Evolutionary conservation across 2,797 vertebrate species (phyloP), one percentile per base, ranked within the genome.

Genomic region (Sebastes paucispinis): DNA sequence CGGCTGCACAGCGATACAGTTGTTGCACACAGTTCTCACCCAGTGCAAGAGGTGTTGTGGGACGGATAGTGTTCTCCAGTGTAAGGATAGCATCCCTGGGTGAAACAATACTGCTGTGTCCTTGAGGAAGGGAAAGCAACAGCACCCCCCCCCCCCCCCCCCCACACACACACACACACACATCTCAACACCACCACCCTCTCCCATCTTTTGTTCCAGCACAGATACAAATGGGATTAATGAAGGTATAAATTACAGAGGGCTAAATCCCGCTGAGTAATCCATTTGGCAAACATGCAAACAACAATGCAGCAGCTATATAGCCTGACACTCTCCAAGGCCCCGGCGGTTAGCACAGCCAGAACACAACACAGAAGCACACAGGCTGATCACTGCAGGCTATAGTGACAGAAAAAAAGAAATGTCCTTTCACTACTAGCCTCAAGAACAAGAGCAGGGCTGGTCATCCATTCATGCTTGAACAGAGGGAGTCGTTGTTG

Each of bases 261-360:
- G 80, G 88, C 88, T 93, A 91, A 94, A 94, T 92, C 94, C 89
- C 91, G 93, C 91, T 93, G 94, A 93, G 92, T 94, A 94, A 95
- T 91, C 91, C 92, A 91, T 90, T 93, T 93, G 92, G 91, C 91
- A 93, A 94, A 95, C 88, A 93, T 86, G 88, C 78, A 91, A 92
- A 92, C 84, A 90, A 92, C 88, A 89, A 91, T 89, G 87, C 75
- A 85, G 71, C 82, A 85, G 80, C 73, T 39, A 39, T 74, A 22
- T 65, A 80, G 77, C 58, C 82, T 55, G 82, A 78, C 79, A 80
- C 76, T 57, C 73, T 86, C 80, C n/a, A 36, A 83, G 83, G 77
- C 85, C 82, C 82, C 66, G 57, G 67, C 29, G 72, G 52, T 81
- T 69, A 74, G 77, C 62, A 64, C 80, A 79, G 63, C 66, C 72